A percentile compares a stretch with the other conserved stretches of the same genome.
phyloP scores from a whole-genome alignment of 2,797 vertebrate species.

The Tokudaia tokunoshimensis region DNA sequence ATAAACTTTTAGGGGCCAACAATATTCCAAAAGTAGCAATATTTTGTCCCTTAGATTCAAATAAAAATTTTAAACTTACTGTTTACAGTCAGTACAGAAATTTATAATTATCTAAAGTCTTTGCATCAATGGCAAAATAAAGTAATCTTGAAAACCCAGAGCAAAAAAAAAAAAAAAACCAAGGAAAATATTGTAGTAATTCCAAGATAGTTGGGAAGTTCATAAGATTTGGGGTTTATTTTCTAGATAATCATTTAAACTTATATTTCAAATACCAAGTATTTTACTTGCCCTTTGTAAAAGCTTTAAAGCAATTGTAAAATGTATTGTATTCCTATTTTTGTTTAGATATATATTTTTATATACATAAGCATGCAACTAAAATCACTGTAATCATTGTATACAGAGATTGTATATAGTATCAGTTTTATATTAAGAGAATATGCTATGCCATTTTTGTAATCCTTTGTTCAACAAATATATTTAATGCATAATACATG shows the following conservation, averaged over 20 bases:
- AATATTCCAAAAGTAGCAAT: not conserved
- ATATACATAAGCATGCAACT: not conserved
- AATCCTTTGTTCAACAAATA: constrained; percentile 36
- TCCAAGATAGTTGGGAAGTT: not conserved
- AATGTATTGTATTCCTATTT: constrained; percentile 14
- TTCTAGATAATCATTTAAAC: constrained; percentile 50
- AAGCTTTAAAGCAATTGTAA: not conserved
- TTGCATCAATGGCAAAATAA: constrained; percentile 28
- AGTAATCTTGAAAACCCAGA: not conserved
- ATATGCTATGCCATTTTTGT: not conserved
- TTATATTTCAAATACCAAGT: not conserved
- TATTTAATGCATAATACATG: not conserved
- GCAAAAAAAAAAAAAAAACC: not conserved
- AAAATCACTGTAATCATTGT: not conserved
- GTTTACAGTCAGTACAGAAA: constrained; percentile 31
- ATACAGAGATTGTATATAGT: not conserved
- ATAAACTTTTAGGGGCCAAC: not conserved
- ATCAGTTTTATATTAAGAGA: constrained; percentile 15
- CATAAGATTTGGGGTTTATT: not conserved
- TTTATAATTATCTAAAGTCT: not conserved
- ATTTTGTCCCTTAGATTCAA: constrained; percentile 1
- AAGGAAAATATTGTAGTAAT: not conserved
- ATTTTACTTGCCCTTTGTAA: constrained; percentile 24
- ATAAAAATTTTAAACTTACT: not conserved
- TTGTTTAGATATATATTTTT: constrained; percentile 33